These are phyloP conservation scores for Drosophila lacteicornis DNA, from an alignment of 1,140 invertebrate genomes.

Conservation along the genomic window DNA sequence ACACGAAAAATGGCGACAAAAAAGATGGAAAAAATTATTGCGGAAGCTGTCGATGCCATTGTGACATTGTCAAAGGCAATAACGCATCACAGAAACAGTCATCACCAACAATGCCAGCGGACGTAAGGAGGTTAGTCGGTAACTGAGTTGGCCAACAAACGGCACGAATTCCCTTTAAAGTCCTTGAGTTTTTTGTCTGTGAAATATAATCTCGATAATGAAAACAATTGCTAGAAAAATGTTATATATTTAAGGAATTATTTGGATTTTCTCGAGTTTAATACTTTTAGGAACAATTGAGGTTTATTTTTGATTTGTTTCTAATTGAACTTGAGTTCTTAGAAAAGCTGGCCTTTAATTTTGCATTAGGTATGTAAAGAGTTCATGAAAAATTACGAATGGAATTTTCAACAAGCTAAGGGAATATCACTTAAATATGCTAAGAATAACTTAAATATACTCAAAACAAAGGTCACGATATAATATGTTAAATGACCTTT, in stretches of 20 bases:
- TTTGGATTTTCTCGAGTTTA: not conserved
- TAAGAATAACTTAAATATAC: not conserved
- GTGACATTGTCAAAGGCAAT: slow-evolving; percentile 78
- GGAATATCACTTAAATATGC: not conserved
- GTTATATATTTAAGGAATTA: not conserved
- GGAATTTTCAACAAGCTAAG: no score
- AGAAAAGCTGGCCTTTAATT: not conserved
- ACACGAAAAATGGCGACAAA: slow-evolving; percentile 17
- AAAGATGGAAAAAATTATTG: slow-evolving; percentile 44
- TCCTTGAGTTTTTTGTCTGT: not conserved
- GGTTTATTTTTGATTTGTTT: not conserved
- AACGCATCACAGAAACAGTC: slow-evolving; percentile 50
- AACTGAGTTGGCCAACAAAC: slow-evolving; percentile 12
- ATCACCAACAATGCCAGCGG: slow-evolving; percentile 38
- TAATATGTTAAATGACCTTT: not conserved
- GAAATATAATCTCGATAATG: not conserved
- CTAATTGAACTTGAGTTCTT: not conserved
- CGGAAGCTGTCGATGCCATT: slow-evolving; percentile 76
- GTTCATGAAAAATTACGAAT: no score
- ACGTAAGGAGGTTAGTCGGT: slow-evolving; percentile 22
- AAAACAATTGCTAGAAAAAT: no score
- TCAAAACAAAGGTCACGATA: not conserved
- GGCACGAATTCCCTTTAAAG: slow-evolving; percentile 23
- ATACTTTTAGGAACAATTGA: not conserved
- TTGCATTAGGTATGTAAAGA: no score